These are phyloP conservation scores for Choloepus didactylus DNA, from an alignment of 2,797 vertebrate species.

Conservation along the genomic window DNA sequence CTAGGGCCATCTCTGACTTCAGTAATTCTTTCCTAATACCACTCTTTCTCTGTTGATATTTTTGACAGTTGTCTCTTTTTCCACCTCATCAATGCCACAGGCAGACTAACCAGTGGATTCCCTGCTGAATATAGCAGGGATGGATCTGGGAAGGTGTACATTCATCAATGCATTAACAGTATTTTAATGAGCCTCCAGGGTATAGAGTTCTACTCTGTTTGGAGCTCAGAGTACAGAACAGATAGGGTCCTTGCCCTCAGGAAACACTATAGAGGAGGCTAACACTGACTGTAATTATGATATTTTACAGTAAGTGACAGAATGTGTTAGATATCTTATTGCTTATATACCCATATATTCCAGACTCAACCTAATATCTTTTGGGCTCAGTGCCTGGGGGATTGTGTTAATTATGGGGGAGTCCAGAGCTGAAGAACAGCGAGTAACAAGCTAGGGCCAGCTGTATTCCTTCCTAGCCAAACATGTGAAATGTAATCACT, in stretches of 20 bases:
- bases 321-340: constrained; percentile 68
- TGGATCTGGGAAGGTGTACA: constrained; percentile 1
- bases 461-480: constrained; percentile 61
- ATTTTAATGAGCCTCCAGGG: constrained; percentile 63
- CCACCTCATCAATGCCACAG: not conserved
- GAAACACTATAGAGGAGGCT: constrained; percentile 27
- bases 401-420: constrained; percentile 69
- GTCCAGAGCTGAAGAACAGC: constrained; percentile 54
- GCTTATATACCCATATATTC: constrained; percentile 54
- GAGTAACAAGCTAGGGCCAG: constrained; percentile 48
- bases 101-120: not conserved
- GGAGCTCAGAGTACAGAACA: constrained; percentile 16
- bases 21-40: constrained; percentile 37
- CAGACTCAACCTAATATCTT: constrained; percentile 55
- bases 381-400: constrained; percentile 39
- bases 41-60: constrained; percentile 27
- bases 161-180: constrained; percentile 44
- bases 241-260: constrained; percentile 25
- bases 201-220: constrained; percentile 49
- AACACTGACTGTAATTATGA: constrained; percentile 52
- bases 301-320: constrained; percentile 56
- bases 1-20: not conserved
- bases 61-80: not conserved
- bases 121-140: constrained; percentile 7
- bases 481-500: constrained; percentile 62